A percentile compares a stretch with the other conserved stretches of the same genome.
Evolutionary conservation across 2,888 invertebrate genomes (phyloP).

Genomic region (Phragmatobia fuliginosa): DNA sequence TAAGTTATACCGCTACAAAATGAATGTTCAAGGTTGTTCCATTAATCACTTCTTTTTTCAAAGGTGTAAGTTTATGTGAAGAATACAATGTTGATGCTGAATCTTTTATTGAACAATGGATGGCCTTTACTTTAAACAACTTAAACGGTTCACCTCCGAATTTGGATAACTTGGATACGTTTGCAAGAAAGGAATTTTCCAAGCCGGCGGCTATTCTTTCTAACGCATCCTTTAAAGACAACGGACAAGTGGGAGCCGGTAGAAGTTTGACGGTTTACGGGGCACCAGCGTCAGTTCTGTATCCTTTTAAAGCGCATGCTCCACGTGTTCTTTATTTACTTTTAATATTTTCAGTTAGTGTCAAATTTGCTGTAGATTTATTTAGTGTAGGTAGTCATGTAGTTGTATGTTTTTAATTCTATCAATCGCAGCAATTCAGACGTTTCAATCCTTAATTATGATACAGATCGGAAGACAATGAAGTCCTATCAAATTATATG

Average conservation of each 20-base stretch:
- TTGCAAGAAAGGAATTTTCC: constrained; percentile 89
- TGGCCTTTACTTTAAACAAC: constrained; percentile 90
- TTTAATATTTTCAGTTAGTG: constrained; percentile 29
- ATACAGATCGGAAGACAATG: constrained; percentile 80
- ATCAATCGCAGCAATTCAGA: constrained; percentile 23
- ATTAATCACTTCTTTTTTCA: constrained; percentile 66
- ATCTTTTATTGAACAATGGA: constrained; percentile 92
- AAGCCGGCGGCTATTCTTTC: constrained; percentile 76
- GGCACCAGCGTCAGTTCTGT: constrained; percentile 69
- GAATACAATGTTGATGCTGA: constrained; percentile 88
- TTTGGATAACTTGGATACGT: constrained; percentile 85
- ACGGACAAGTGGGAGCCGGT: constrained; percentile 72
- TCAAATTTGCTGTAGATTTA: constrained; percentile 17
- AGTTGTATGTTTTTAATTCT: constrained; percentile 39
- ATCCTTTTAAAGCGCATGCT: constrained; percentile 74
- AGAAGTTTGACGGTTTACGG: constrained; percentile 75
- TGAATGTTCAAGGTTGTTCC: constrained; percentile 83
- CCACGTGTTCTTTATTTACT: constrained; percentile 68
- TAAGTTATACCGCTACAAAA: constrained; percentile 58
- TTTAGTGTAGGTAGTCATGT: constrained; percentile 15
- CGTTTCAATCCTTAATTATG: constrained; percentile 59
- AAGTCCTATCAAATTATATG: constrained; percentile 79
- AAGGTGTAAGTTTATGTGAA: constrained; percentile 89
- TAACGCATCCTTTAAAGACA: constrained; percentile 71
- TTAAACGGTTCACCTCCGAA: constrained; percentile 88